These are phyloP conservation scores for Serripes groenlandicus DNA, from an alignment of 2,888 invertebrate species.

Conservation along the genomic window DNA sequence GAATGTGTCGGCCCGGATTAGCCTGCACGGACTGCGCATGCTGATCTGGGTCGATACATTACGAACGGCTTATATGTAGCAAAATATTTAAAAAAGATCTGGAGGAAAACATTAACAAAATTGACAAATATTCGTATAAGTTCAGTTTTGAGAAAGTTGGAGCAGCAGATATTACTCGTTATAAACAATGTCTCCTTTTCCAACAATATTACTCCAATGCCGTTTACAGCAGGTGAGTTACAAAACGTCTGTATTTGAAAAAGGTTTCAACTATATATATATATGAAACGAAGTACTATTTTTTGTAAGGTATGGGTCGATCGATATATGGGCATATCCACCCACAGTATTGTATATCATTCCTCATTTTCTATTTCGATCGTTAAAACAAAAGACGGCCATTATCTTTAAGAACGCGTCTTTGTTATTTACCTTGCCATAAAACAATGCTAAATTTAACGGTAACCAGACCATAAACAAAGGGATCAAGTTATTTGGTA, in stretches of 20 bases:
- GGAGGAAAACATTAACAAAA: too few species aligned
- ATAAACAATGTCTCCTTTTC: slow-evolving; percentile 3
- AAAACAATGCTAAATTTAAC: background rate
- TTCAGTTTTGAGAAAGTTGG: too few species aligned
- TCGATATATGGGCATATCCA: background rate
- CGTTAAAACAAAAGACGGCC: slow-evolving; percentile 6
- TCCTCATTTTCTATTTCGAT: slow-evolving; percentile 1
- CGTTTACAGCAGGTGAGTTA: background rate
- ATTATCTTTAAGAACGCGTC: background rate
- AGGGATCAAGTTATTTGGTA: background rate
- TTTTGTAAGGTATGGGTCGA: background rate
- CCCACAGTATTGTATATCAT: background rate
- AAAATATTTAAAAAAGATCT: too few species aligned
- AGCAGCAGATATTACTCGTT: background rate
- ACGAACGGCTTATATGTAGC: too few species aligned
- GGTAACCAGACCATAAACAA: background rate
- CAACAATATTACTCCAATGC: background rate
- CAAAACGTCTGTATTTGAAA: background rate
- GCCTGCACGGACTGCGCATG: too few species aligned
- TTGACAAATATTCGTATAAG: too few species aligned
- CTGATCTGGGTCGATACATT: too few species aligned
- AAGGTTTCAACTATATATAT: background rate
- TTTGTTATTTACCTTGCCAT: background rate
- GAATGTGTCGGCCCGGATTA: too few species aligned
- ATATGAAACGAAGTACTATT: background rate